These are phyloP conservation scores for Philonicus albiceps DNA, from an alignment of 2,888 invertebrate species.

Conservation along the genomic window DNA sequence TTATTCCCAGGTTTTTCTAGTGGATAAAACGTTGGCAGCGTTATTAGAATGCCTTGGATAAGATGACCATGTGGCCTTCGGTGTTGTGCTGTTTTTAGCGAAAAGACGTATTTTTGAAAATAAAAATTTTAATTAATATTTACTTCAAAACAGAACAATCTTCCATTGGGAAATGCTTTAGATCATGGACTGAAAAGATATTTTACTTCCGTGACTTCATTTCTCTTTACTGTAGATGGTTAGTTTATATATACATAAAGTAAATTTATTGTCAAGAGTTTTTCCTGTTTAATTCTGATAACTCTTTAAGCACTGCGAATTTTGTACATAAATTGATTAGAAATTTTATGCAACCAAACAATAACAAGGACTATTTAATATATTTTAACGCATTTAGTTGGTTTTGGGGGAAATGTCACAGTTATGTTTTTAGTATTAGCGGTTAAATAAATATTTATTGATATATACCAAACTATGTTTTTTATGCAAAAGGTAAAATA, in stretches of 20 bases:
- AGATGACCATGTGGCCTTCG: neutral
- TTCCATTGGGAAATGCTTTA: neutral
- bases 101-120: neutral
- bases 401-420: neutral
- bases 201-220: neutral
- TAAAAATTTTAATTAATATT: neutral
- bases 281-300: neutral
- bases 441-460: slow-evolving; percentile 8
- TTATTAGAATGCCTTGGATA: neutral
- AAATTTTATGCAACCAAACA: slow-evolving; percentile 20
- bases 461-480: neutral
- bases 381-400: slow-evolving; percentile 1
- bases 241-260: neutral
- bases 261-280: neutral
- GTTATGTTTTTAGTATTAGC: neutral
- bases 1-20: neutral
- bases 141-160: neutral
- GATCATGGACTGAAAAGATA: slow-evolving; percentile 11
- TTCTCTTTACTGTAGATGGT: neutral
- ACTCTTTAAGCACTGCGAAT: neutral
- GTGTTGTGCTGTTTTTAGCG: neutral
- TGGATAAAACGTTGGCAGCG: neutral
- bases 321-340: slow-evolving; percentile 3
- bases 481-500: neutral
- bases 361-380: neutral